phyloP scores from a whole-genome alignment of 2,113 vertebrate genomes.

The Pelvicachromis taeniatus region DNA sequence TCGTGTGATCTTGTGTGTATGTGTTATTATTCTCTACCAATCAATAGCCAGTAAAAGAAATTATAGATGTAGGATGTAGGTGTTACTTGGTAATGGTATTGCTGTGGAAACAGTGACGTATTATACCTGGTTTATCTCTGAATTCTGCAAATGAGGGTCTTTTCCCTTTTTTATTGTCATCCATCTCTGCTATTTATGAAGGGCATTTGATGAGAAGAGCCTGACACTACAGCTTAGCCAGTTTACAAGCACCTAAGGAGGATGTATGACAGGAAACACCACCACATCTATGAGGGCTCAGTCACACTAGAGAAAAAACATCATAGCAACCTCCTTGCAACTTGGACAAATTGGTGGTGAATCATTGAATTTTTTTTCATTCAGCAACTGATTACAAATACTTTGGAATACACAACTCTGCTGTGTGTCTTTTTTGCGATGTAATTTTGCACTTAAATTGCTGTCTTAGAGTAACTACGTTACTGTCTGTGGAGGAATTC shows the following conservation, averaged over 20 bases:
- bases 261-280: neutral
- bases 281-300: neutral
- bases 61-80: neutral
- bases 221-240: neutral
- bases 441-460: neutral
- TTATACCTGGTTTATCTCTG: neutral
- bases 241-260: neutral
- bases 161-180: neutral
- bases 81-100: neutral
- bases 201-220: neutral
- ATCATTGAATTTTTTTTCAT: accelerated
- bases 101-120: neutral
- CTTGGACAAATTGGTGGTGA: neutral
- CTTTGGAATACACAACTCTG: neutral
- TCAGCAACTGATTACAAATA: neutral
- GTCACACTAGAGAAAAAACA: neutral
- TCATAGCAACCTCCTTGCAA: neutral
- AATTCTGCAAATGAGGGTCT: neutral
- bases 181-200: neutral
- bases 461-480: neutral
- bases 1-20: neutral
- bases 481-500: neutral
- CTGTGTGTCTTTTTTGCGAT: neutral
- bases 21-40: accelerated
- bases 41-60: neutral